phyloP scores from a whole-genome alignment of 2,797 vertebrate genomes.

The Pelochelys cantorii region DNA sequence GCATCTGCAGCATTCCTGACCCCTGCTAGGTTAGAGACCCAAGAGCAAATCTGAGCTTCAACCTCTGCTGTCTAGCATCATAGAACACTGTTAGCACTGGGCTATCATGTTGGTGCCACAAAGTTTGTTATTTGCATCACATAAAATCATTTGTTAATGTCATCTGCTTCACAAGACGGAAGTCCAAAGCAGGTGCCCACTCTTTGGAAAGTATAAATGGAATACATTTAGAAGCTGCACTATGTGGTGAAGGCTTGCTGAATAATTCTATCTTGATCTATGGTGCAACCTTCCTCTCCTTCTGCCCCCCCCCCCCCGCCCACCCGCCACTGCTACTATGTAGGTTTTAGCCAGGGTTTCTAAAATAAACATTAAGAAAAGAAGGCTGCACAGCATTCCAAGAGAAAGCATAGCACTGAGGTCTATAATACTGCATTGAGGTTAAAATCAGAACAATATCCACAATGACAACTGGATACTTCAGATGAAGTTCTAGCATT shows the following conservation, averaged over 20 bases:
- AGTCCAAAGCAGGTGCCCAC: background rate
- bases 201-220: rapidly evolving
- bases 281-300: background rate
- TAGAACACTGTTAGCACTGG: background rate
- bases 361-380: background rate
- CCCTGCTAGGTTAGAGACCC: background rate
- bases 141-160: background rate
- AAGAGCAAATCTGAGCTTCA: background rate
- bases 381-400: background rate
- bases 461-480: background rate
- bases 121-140: background rate
- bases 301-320: background rate
- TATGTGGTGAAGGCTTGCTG: background rate
- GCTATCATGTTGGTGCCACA: background rate
- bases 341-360: background rate
- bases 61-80: background rate
- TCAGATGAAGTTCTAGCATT: background rate
- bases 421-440: background rate
- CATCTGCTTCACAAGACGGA: background rate
- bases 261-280: background rate
- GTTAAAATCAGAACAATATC: background rate
- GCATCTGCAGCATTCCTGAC: background rate
- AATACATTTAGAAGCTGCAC: background rate
- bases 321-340: background rate
- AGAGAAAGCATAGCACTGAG: background rate